Base-by-base conservation (phyloP, 37 sponge, comb jelly and placozoan genomes). In the Cliona cf. orientalis region DNA sequence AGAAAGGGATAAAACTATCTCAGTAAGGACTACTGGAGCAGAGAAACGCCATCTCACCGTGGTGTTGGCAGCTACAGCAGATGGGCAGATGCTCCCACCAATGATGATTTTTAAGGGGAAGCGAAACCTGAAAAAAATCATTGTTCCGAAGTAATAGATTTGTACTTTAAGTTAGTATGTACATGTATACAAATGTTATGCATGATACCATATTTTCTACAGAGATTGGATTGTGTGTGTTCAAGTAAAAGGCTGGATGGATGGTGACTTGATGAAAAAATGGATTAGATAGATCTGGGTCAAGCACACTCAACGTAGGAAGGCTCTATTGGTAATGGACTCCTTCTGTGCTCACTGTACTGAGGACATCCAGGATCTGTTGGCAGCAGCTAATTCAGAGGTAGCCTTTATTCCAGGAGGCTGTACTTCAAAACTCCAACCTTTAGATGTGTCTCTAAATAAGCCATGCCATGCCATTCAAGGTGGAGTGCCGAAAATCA, bases 181-280 rank as follows among this genome's bases (percentile, higher is more conserved):
- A n/a, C n/a, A n/a, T n/a, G n/a, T n/a, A n/a, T n/a, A n/a, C n/a
- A n/a, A n/a, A n/a, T n/a, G n/a, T n/a, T n/a, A n/a, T n/a, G n/a
- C n/a, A n/a, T n/a, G n/a, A n/a, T n/a, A n/a, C n/a, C n/a, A n/a
- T n/a, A n/a, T n/a, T n/a, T n/a, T n/a, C n/a, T n/a, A n/a, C n/a
- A n/a, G n/a, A 39, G 78, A 28, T 28, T 38, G 78, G 78, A 62
- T 76, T 36, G 78, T 68, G 23, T 35, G 40, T 23, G 11, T 68
- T 37, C 69, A 68, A 25, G 41, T 62, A 43, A 76, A 76, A 62
- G 78, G 44, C 63, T 38, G 78, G 78, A 63, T 76, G 78, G 78
- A 76, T 41, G 36, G 26, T 1, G 12, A 4, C 29, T 43, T 42
- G 78, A 76, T 76, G 78, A 26, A 55, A 5, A 39, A 1, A 35